A percentile compares a stretch with the other conserved stretches of the same genome.
Conservation (phyloP, 2,797 vertebrate species). For the Limosa lapponica region DNA sequence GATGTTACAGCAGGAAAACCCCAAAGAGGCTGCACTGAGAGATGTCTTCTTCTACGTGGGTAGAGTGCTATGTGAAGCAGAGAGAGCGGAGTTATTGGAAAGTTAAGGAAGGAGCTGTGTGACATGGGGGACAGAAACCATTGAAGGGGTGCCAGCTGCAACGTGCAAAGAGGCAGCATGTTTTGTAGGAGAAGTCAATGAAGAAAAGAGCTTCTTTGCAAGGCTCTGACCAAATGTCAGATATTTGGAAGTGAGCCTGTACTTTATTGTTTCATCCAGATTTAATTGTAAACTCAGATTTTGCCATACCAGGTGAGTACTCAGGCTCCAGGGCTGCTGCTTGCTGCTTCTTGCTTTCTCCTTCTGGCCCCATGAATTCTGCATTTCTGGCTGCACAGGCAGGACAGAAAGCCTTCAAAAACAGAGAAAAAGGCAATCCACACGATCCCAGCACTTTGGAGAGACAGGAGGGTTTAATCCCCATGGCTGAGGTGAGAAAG, state of each 20-base stretch:
- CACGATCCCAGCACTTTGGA: background rate
- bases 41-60: fast-evolving
- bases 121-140: background rate
- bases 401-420: background rate
- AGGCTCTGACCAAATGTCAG: background rate
- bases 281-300: background rate
- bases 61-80: background rate
- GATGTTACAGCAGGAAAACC: background rate
- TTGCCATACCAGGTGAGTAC: background rate
- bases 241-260: background rate
- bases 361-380: background rate
- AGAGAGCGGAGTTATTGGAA: background rate
- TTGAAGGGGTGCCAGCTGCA: background rate
- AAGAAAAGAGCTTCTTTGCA: background rate
- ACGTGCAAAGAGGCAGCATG: fast-evolving
- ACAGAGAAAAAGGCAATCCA: background rate
- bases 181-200: background rate
- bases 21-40: background rate
- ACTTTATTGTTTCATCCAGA: background rate
- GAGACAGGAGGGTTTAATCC: background rate
- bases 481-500: background rate
- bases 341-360: background rate
- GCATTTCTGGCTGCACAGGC: background rate
- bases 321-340: background rate
- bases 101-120: background rate